phyloP scores from a whole-genome alignment of 2,888 invertebrate genomes.

The Crematogaster levior region DNA sequence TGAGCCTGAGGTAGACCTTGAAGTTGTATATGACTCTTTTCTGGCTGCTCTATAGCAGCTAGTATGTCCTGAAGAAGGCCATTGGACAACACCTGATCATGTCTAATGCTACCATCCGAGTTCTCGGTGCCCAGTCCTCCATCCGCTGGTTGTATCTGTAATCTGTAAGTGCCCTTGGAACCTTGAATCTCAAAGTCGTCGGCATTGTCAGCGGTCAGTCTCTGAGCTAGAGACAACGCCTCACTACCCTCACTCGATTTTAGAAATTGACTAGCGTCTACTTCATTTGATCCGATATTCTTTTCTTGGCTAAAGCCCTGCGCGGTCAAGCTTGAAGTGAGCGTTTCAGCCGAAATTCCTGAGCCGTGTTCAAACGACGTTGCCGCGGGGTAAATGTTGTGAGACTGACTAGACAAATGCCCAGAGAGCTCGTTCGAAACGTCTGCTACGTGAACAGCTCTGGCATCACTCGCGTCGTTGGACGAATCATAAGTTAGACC shows the following conservation, averaged over 20 bases:
- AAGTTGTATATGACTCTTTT: slow-evolving; percentile 75
- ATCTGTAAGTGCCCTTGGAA: slow-evolving; percentile 89
- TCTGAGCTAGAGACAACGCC: slow-evolving; percentile 79
- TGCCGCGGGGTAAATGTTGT: slow-evolving; percentile 61
- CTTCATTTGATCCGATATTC: slow-evolving; percentile 73
- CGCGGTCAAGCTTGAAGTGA: slow-evolving; percentile 77
- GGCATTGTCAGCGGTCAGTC: slow-evolving; percentile 73
- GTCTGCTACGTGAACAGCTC: slow-evolving; percentile 59
- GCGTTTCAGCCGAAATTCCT: slow-evolving; percentile 73
- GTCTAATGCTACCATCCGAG: slow-evolving; percentile 87
- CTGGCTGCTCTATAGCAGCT: slow-evolving; percentile 92
- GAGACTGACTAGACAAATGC: slow-evolving; percentile 58
- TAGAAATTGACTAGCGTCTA: slow-evolving; percentile 79
- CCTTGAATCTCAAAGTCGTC: slow-evolving; percentile 85
- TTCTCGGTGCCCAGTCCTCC: slow-evolving; percentile 86
- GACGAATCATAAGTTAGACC: slow-evolving; percentile 65
- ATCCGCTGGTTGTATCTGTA: slow-evolving; percentile 92
- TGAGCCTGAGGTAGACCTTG: slow-evolving; percentile 77
- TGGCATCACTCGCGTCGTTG: slow-evolving; percentile 44
- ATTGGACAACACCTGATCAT: slow-evolving; percentile 92
- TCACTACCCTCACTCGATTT: slow-evolving; percentile 79
- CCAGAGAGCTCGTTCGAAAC: slow-evolving; percentile 55
- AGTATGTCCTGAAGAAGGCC: slow-evolving; percentile 93
- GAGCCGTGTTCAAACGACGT: slow-evolving; percentile 65
- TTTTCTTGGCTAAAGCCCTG: slow-evolving; percentile 77